Conservation (phyloP, 1,140 invertebrate genomes). For the Thalassaphorura encarpata region DNA sequence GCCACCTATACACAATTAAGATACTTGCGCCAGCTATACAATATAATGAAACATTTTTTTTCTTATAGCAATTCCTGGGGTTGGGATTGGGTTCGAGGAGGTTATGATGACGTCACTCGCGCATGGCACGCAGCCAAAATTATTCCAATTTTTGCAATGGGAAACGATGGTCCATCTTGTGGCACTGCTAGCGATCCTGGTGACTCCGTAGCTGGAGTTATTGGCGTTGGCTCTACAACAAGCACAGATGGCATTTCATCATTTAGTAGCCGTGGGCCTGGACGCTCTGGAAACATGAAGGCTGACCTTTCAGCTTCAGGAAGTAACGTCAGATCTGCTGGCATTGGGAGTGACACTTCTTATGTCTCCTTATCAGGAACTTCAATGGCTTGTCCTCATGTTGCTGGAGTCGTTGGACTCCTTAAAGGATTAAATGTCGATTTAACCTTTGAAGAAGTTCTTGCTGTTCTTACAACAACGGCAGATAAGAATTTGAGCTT, state of each 20-base stretch:
- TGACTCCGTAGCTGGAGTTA: not conserved
- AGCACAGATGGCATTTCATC: not conserved
- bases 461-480: not conserved
- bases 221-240: not conserved
- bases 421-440: not conserved
- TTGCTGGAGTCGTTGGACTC: not conserved
- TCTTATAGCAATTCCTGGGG: not conserved
- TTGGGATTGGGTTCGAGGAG: not conserved
- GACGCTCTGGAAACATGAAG: not conserved
- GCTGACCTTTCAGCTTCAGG: not conserved
- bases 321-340: not conserved
- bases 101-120: not conserved
- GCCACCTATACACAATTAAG: too few relatives aligned
- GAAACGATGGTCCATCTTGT: not conserved
- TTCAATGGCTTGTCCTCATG: not conserved
- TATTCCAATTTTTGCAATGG: not conserved
- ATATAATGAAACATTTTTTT: too few relatives aligned
- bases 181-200: not conserved
- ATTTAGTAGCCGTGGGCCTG: not conserved
- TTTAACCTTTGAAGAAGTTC: not conserved
- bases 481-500: not conserved
- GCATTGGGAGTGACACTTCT: not conserved
- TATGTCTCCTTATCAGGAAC: not conserved
- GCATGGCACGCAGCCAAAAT: constrained; percentile 5
- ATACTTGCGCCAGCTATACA: too few relatives aligned